Base-by-base conservation (phyloP, 2,888 invertebrate species). In the Cynaeus angustus region DNA sequence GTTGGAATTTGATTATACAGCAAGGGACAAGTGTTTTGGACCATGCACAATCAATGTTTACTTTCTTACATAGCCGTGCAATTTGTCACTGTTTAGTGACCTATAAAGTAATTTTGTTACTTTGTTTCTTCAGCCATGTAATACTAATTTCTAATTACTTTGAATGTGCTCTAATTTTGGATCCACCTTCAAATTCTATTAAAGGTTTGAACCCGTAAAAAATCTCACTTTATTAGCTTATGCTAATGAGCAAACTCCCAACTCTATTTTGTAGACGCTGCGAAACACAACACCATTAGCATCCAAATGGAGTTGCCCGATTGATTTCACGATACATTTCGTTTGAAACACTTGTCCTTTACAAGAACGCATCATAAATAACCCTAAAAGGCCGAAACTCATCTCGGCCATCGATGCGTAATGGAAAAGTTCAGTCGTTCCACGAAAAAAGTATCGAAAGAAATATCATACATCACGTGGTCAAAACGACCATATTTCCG, bases 251-350 rank as follows among this genome's bases (percentile, higher is more conserved):
- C 37, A 37, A 37, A 37, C 21, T 21, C 21, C 21, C 21, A 21
- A 21, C 21, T 21, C 21, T 21, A 21, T 21, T 21, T 21, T 21
- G 21, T 21, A 21, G 21, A 21, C 21, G 1, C 21, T 21, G 21
- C 10, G 41, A 56, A 56, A 56, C 16, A 46, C 43, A 14, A 33
- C 43, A 14, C 38, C 30, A 59, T 59, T 59, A 59, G 46, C 59
- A 59, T 59, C 30, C 12, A 59, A 59, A 59, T 59, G 46, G 59
- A 21, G n/a, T 58, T 41, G 46, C 30, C 3, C 45, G 59, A 59
- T 59, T 59, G 59, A 59, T 59, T 59, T 46, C 14, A n/a, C 59
- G 30, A 46, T 30, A 37, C 33, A 14, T 30, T 21, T 59, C 33
- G 59, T 55, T 56, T 43, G 7, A 56, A 55, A 43, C 43, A 41